Evolutionary conservation across 2,888 invertebrate species (phyloP).

Genomic region (Plebejus anna): DNA sequence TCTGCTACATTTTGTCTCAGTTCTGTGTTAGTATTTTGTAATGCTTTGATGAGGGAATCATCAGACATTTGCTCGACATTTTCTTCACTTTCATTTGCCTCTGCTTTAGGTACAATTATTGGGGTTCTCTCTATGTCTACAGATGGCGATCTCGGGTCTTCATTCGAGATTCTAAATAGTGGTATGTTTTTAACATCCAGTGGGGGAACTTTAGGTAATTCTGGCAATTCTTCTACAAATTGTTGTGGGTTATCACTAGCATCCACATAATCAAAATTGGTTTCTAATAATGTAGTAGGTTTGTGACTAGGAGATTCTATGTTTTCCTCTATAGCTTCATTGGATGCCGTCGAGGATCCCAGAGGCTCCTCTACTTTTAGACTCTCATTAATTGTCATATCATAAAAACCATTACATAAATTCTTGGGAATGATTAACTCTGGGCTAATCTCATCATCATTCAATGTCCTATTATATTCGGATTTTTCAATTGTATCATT

Average conservation of each 20-base stretch:
- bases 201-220: slow-evolving; percentile 3
- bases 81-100: slow-evolving; percentile 46
- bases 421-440: slow-evolving; percentile 64
- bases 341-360: slow-evolving; percentile 66
- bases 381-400: slow-evolving; percentile 60
- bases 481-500: slow-evolving; percentile 45
- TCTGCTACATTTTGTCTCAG: slow-evolving; percentile 49
- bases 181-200: slow-evolving; percentile 43
- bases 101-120: slow-evolving; percentile 59
- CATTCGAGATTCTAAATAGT: slow-evolving; percentile 55
- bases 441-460: slow-evolving; percentile 49
- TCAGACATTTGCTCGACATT: slow-evolving; percentile 75
- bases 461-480: slow-evolving; percentile 50
- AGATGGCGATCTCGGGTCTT: slow-evolving; percentile 73
- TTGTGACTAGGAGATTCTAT: slow-evolving; percentile 51
- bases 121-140: slow-evolving; percentile 73
- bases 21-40: slow-evolving; percentile 63
- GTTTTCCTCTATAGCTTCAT: slow-evolving; percentile 62
- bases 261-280: slow-evolving; percentile 81
- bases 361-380: slow-evolving; percentile 60
- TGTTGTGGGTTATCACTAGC: slow-evolving; percentile 49
- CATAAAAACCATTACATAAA: slow-evolving; percentile 60
- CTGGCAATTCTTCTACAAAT: slow-evolving; percentile 38
- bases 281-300: slow-evolving; percentile 75
- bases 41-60: slow-evolving; percentile 65